These are phyloP conservation scores for Neoaliturus tenellus DNA, from an alignment of 2,888 invertebrate species.

Conservation along the genomic window DNA sequence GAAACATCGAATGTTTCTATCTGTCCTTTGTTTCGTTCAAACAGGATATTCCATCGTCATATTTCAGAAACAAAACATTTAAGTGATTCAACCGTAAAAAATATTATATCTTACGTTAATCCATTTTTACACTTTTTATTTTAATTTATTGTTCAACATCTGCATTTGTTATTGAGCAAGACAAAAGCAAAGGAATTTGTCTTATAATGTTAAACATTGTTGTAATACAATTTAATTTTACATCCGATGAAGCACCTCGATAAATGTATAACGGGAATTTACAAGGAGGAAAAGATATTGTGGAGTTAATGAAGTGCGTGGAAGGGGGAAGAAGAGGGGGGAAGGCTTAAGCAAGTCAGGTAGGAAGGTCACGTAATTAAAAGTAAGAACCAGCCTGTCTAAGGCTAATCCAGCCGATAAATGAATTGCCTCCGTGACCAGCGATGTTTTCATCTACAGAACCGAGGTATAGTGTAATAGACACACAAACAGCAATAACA, in stretches of 20 bases:
- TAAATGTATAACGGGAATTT: background rate
- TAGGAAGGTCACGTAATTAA: background rate
- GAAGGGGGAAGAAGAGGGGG: background rate
- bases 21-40: too few species aligned
- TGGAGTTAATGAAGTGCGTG: conserved; percentile 1
- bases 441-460: background rate
- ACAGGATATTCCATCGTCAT: too few species aligned
- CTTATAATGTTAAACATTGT: too few species aligned
- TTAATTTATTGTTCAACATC: too few species aligned
- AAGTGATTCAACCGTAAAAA: too few species aligned
- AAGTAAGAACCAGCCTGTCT: conserved; percentile 9
- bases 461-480: background rate
- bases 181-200: too few species aligned
- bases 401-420: conserved; percentile 8
- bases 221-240: background rate
- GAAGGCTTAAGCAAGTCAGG: background rate
- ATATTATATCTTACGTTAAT: too few species aligned
- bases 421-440: background rate
- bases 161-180: too few species aligned
- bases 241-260: background rate
- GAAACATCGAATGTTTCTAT: too few species aligned
- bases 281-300: background rate
- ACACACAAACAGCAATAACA: too few species aligned
- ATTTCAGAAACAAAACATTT: too few species aligned
- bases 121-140: too few species aligned